Percentiles rank a stretch among this genome's conserved stretches.
Evolutionary conservation across 2,113 vertebrate species (phyloP).

Genomic region (Psilopogon haemacephalus): DNA sequence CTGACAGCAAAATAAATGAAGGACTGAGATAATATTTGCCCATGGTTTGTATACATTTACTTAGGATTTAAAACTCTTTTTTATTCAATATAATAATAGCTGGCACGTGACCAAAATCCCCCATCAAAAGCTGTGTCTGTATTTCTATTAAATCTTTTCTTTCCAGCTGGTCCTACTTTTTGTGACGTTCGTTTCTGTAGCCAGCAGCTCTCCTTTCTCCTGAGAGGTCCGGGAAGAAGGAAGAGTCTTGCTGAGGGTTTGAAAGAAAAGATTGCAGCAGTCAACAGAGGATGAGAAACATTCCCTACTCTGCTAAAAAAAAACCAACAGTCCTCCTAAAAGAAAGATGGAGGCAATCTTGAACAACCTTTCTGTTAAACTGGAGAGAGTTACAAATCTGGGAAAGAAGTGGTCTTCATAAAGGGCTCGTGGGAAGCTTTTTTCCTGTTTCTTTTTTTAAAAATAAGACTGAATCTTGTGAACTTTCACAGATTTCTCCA

Average conservation of each 20-base stretch:
- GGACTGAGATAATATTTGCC: neutral
- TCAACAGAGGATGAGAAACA: neutral
- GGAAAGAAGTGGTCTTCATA: slow-evolving; percentile 15
- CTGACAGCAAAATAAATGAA: neutral
- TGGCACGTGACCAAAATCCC: neutral
- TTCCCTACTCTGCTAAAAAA: neutral
- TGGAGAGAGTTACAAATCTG: neutral
- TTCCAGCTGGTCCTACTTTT: neutral
- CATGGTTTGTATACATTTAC: neutral
- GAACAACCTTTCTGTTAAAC: neutral
- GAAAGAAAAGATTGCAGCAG: neutral
- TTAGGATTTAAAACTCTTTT: neutral
- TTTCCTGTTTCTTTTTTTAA: neutral
- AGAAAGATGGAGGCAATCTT: neutral
- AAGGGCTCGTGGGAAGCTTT: neutral
- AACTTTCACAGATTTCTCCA: slow-evolving; percentile 12
- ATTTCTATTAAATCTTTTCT: neutral
- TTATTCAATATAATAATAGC: neutral
- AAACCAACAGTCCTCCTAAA: neutral
- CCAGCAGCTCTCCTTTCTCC: neutral
- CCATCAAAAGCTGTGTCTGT: neutral
- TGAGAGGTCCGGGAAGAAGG: neutral
- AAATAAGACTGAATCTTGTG: neutral
- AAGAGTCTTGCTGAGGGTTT: neutral
- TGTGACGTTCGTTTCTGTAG: neutral